Evolutionary conservation across 2,888 invertebrate species (phyloP), one percentile per base, ranked within the genome.

Genomic region (Sipha maydis): DNA sequence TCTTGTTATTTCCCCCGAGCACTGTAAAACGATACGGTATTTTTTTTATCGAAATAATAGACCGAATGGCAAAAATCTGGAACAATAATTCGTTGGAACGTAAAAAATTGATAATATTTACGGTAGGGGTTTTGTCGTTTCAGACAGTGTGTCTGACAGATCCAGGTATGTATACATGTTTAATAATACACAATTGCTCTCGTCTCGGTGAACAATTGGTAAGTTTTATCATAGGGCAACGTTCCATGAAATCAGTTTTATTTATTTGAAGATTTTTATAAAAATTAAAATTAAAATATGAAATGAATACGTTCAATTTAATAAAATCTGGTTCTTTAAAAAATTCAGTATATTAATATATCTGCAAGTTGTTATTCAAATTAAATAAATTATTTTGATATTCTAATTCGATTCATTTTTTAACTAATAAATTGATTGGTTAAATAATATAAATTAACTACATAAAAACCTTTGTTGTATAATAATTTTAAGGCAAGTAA

Each of bases 101-200:
- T 71, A 54, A 41, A 79, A 86, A 86, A 85, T 69, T 85, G 69
- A 79, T 79, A 86, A 69, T 54, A 85, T 78, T 73, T 80, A 84
- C 73, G 41, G 71, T 84, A 75, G 61, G 61, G 17, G 41, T 38
- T 61, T 73, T 86, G 21, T 85, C 77, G 56, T 86, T 69, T 78
- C 71, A 31, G 38, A 86, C 38, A 79, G 54, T 86, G 86, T 38
- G 38, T 56, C 73, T 73, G 86, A 86, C 86, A 86, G 71, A 71
- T 56, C n/a, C 71, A 85, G 85, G 85, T 79, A 77, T 11, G 67
- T 69, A 56, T 56, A 71, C 79, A 79, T 61, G 61, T 84, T 61
- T 76, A 76, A 61, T 83, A 83, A 76, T 86, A 78, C 31, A 67
- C 67, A 48, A 78, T 83, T 78, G 79, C 71, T 80, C 21, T 41